phyloP scores from a whole-genome alignment of 2,113 vertebrate species.

The Dipodomys ordii region DNA sequence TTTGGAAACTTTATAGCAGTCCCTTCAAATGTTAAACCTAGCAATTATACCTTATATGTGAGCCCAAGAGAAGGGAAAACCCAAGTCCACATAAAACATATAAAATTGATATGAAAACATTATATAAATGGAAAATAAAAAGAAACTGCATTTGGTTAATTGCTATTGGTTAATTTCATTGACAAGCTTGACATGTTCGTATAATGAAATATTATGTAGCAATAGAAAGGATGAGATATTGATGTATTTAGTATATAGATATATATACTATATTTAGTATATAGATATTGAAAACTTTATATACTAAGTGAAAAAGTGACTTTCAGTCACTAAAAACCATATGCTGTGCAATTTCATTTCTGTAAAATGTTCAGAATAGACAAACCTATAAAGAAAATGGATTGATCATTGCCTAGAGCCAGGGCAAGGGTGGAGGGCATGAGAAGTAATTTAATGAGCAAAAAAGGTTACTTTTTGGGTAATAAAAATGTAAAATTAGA shows the following conservation, averaged over 20 bases:
- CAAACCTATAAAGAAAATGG: not conserved
- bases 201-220: conserved; percentile 14
- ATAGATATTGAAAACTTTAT: not conserved
- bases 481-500: not conserved
- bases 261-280: not conserved
- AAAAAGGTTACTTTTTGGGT: not conserved
- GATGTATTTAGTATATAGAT: not conserved
- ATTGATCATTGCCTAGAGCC: not conserved
- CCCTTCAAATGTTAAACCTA: not conserved
- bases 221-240: not conserved
- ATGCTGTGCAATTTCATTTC: not conserved
- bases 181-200: not conserved
- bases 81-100: not conserved
- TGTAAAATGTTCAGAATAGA: not conserved
- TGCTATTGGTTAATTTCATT: no score
- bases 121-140: not conserved
- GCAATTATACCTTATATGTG: not conserved
- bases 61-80: conserved; percentile 3
- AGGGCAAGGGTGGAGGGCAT: not conserved
- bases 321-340: not conserved
- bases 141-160: not conserved
- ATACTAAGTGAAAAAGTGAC: not conserved
- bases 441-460: not conserved
- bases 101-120: not conserved
- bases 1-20: not conserved